These are phyloP conservation scores for Semnopithecus entellus DNA, from an alignment of 2,113 vertebrate genomes.

Conservation along the genomic window DNA sequence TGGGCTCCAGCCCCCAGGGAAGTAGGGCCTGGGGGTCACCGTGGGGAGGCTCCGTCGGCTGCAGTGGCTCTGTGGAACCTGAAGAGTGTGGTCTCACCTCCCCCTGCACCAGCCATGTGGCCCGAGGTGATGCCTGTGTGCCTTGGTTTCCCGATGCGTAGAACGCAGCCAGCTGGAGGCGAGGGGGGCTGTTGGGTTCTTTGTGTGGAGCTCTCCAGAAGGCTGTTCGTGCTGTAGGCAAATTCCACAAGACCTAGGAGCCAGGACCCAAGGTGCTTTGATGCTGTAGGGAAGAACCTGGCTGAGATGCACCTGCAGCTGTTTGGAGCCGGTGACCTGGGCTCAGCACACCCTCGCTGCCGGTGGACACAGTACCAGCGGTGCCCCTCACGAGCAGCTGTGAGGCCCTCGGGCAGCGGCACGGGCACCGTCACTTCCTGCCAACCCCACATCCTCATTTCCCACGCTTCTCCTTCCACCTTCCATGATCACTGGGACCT, in stretches of 20 bases:
- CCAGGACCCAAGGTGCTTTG: neutral
- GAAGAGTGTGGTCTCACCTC: neutral
- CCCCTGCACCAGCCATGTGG: neutral
- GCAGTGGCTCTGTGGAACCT: fast-evolving
- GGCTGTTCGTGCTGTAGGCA: no score
- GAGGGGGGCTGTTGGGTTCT: neutral
- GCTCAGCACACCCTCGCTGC: neutral
- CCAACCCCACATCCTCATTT: neutral
- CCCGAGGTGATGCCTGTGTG: fast-evolving
- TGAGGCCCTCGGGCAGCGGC: fast-evolving
- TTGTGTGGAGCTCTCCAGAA: neutral
- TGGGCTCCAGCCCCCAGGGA: neutral
- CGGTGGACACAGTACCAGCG: neutral
- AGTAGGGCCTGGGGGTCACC: no score
- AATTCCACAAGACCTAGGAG: neutral
- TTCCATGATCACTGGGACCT: neutral
- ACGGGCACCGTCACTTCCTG: neutral
- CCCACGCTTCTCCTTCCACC: neutral
- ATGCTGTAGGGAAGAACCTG: neutral
- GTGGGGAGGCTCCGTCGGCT: fast-evolving
- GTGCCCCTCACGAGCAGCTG: neutral
- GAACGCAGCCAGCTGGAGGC: neutral
- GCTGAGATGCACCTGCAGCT: neutral
- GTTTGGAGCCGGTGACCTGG: neutral
- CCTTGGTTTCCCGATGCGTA: neutral